Evolutionary conservation across 2,888 invertebrate genomes (phyloP).

Genomic region (Steromphala cineraria): DNA sequence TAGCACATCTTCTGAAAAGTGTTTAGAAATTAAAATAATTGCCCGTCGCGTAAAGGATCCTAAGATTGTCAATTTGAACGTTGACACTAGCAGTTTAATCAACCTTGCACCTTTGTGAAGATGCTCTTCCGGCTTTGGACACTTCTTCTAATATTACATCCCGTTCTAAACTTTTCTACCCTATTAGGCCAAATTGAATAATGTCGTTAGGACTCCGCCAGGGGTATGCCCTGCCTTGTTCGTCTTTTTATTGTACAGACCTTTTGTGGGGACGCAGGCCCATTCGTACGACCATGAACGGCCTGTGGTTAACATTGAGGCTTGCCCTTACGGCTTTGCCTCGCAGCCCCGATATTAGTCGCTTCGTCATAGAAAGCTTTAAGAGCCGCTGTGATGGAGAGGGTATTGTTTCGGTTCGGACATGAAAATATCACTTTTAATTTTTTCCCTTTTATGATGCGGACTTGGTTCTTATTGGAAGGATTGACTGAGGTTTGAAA

Average conservation of each 20-base stretch:
- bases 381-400: background rate
- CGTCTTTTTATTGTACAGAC: constrained; percentile 1
- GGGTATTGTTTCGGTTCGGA: constrained; percentile 3
- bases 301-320: background rate
- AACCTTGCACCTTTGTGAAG: too few relatives aligned
- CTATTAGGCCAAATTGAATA: constrained; percentile 15
- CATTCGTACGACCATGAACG: background rate
- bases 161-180: constrained; percentile 3
- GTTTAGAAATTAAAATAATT: too few relatives aligned
- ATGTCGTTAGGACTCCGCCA: background rate
- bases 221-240: background rate
- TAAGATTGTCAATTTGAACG: too few relatives aligned
- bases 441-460: background rate
- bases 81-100: too few relatives aligned
- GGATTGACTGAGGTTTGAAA: constrained; percentile 15
- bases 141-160: background rate
- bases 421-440: constrained; percentile 15
- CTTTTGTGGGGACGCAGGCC: background rate
- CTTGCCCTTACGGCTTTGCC: background rate
- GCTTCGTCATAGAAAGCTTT: background rate
- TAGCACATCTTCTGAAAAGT: too few relatives aligned
- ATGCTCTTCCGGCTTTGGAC: too few relatives aligned
- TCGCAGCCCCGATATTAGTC: background rate
- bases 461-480: background rate
- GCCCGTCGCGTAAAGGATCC: too few relatives aligned